Evolutionary conservation across 2,797 vertebrate species (phyloP).

Genomic region (Rhynchotus rufescens): DNA sequence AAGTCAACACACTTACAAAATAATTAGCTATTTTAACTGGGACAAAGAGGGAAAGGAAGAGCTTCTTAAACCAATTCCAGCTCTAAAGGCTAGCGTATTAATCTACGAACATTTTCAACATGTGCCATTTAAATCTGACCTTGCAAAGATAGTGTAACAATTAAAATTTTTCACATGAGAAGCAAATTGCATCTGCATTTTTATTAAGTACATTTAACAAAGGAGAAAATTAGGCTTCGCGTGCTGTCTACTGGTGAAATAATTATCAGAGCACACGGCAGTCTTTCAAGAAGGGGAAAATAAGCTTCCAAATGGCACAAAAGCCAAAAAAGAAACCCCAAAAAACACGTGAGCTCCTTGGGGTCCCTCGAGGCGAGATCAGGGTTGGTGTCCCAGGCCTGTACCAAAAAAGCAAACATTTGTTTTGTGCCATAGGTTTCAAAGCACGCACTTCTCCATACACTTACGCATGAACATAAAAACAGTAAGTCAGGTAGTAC

Average conservation of each 20-base stretch:
- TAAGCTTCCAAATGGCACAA: not conserved
- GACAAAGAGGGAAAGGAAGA: not conserved
- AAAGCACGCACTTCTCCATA: not conserved
- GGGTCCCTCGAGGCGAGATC: too few relatives aligned
- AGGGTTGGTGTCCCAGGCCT: too few relatives aligned
- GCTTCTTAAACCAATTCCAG: not conserved
- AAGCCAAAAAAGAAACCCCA: not conserved
- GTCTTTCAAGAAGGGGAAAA: not conserved
- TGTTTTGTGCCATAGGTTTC: not conserved
- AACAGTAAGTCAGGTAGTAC: accelerated
- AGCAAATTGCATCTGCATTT: slow-evolving; percentile 5
- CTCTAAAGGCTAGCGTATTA: not conserved
- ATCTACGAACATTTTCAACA: not conserved
- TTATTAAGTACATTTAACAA: not conserved
- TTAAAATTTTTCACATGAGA: not conserved
- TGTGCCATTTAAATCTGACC: not conserved
- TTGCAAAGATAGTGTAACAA: not conserved
- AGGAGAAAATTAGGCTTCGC: slow-evolving; percentile 15
- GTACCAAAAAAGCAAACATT: not conserved
- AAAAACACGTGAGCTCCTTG: too few relatives aligned
- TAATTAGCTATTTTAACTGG: slow-evolving; percentile 22
- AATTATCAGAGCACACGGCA: not conserved
- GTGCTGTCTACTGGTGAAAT: slow-evolving; percentile 12
- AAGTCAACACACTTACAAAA: slow-evolving; percentile 2
- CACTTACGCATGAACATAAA: accelerated